Percentiles rank a stretch among this genome's conserved stretches.
These are phyloP conservation scores for Magallana angulata DNA, from an alignment of 1,140 invertebrate genomes.

Conservation along the genomic window DNA sequence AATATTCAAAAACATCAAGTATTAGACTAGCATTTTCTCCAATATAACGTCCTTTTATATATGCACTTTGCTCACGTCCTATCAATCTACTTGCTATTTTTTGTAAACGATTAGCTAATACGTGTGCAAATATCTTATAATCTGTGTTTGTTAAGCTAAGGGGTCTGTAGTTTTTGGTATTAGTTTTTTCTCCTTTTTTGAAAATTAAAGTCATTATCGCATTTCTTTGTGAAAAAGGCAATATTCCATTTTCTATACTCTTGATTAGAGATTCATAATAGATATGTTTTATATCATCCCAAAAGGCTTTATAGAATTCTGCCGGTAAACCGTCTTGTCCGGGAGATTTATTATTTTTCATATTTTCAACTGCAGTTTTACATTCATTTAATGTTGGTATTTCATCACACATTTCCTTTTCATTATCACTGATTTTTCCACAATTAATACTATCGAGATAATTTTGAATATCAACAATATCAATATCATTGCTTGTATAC, in stretches of 20 bases:
- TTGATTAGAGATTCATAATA: neutral
- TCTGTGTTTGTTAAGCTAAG: neutral
- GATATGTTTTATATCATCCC: neutral
- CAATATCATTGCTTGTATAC: neutral
- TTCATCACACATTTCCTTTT: neutral
- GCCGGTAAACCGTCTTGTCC: neutral
- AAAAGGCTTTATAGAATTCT: neutral
- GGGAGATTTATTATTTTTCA: neutral
- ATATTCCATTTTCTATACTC: neutral
- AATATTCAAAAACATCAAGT: neutral
- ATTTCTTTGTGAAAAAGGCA: neutral
- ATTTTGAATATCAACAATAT: neutral
- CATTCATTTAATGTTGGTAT: neutral
- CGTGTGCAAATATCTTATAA: neutral
- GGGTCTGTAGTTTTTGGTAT: neutral
- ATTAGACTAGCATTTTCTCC: too few relatives aligned
- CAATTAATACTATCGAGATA: neutral
- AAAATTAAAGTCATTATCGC: neutral
- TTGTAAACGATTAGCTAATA: neutral
- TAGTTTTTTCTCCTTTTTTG: neutral
- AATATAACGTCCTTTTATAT: neutral
- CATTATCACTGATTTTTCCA: neutral
- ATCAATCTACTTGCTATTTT: neutral
- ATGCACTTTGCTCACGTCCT: neutral
- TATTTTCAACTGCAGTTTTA: neutral